Base-by-base conservation (phyloP, 2,797 vertebrate species). In the Tiaroga cobitis region DNA sequence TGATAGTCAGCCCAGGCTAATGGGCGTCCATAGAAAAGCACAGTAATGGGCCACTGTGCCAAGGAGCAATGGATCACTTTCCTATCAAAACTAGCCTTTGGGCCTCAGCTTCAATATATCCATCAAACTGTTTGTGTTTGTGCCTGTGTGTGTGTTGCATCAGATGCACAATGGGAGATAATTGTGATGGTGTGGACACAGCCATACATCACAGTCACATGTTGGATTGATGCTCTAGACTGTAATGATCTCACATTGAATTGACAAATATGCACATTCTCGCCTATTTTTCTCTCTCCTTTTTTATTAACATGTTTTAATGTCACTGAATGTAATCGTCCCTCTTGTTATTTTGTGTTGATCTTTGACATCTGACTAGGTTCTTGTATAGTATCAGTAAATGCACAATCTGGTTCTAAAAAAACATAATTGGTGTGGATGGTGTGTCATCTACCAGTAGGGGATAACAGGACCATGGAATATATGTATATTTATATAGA, bases 101-200 rank as follows among this genome's bases (percentile, higher is more conserved):
- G 90, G 89, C 83, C 86, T 75, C 37, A 10, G 74, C 82, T 87
- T 81, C 70, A 43, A 76, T 85, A 89, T 89, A 91, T 92, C 90
- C 88, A 92, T 93, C 92, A 92, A 81, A 37, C 26, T 29, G 85
- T 88, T 85, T 51, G 87, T 83, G 43, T 80, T 3, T 46, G 43
- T 46, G 41, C 1, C 49, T 51, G 87, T 89, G 88, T 73, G 68
- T 73, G 65, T 83, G 43, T 81, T 56, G 85, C 83, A 81, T 91
- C 88, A 90, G 89, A 78, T 84, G 80, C 87, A 80, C 89, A 87
- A 90, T 89, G 59, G 78, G 87, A 91, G 88, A 90, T 93, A 92
- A 93, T 93, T 93, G 92, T 91, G 90, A 91, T 91, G 87, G 89
- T 91, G 90, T 87, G 87, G 91, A 92, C 87, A 80, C 85, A 79